Evolutionary conservation across 2,797 vertebrate species (phyloP).

Genomic region (Phaenicophaeus curvirostris): DNA sequence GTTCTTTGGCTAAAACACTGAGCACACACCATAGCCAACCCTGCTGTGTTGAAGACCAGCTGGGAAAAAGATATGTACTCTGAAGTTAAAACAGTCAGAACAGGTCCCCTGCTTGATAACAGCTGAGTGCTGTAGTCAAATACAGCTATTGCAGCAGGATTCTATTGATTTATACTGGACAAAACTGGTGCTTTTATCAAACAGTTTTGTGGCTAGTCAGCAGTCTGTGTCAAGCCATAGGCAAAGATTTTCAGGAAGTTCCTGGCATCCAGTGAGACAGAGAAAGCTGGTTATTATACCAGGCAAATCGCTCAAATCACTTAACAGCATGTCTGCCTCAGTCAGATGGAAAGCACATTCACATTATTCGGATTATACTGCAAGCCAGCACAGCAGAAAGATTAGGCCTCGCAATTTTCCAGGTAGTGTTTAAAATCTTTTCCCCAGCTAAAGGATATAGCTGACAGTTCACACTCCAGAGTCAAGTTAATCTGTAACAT

Average conservation of each 20-base stretch:
- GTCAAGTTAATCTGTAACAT: slow-evolving; percentile 78
- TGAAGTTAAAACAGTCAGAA: slow-evolving; percentile 59
- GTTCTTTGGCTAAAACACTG: slow-evolving; percentile 39
- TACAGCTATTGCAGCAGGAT: slow-evolving; percentile 39
- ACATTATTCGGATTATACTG: slow-evolving; percentile 68
- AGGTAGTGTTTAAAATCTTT: slow-evolving; percentile 75
- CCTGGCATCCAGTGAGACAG: slow-evolving; percentile 62
- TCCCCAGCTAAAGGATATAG: slow-evolving; percentile 71
- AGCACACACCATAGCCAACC: background rate
- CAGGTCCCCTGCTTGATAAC: slow-evolving; percentile 49
- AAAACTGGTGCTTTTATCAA: slow-evolving; percentile 68
- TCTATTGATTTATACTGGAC: slow-evolving; percentile 67
- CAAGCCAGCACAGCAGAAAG: slow-evolving; percentile 69
- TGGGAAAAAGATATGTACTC: slow-evolving; percentile 36
- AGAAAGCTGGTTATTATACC: slow-evolving; percentile 69
- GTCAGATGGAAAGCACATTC: slow-evolving; percentile 72
- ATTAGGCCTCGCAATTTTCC: slow-evolving; percentile 71
- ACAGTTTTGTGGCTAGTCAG: slow-evolving; percentile 67
- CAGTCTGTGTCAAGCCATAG: slow-evolving; percentile 62
- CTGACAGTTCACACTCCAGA: slow-evolving; percentile 72
- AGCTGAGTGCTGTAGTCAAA: slow-evolving; percentile 45
- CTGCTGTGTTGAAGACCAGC: slow-evolving; percentile 27
- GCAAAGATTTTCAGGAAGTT: slow-evolving; percentile 67
- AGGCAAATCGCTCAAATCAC: slow-evolving; percentile 71
- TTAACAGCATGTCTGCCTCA: slow-evolving; percentile 68